phyloP scores from a whole-genome alignment of 2,797 vertebrate species.

The Chaetodon trifasciatus region DNA sequence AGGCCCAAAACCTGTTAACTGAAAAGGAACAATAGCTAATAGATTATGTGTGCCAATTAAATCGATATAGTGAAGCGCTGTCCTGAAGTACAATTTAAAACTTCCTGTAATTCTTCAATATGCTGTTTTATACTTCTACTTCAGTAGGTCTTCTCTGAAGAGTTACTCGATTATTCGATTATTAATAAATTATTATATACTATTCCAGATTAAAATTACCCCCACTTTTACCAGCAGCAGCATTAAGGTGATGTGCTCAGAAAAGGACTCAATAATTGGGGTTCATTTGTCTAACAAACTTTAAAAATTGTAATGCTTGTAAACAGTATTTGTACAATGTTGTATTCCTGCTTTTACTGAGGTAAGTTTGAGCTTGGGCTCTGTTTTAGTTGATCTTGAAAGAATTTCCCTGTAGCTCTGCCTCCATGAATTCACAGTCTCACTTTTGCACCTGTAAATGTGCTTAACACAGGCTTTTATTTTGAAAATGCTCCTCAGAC shows the following conservation, averaged over 20 bases:
- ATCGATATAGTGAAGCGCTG: not conserved
- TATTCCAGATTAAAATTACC: not conserved
- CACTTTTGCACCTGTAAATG: not conserved
- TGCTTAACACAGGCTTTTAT: not conserved
- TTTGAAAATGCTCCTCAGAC: conserved; percentile 36
- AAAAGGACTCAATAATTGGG: not conserved
- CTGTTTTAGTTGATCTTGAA: too few species aligned
- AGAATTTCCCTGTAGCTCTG: too few species aligned
- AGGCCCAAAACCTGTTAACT: not conserved
- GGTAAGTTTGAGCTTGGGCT: not conserved
- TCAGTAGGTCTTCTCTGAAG: not conserved
- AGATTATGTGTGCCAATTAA: not conserved
- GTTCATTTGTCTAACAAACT: not conserved
- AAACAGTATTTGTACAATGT: too few species aligned
- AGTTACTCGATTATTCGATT: not conserved
- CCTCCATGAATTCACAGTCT: too few species aligned
- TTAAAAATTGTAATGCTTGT: too few species aligned
- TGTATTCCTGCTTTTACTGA: too few species aligned
- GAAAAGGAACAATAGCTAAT: too few species aligned
- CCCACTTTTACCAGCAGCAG: not conserved
- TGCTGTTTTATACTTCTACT: too few species aligned
- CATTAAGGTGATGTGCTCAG: not conserved
- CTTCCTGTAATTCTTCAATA: too few species aligned
- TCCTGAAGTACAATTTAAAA: not conserved
- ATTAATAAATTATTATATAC: not conserved